A percentile compares a stretch with the other conserved stretches of the same genome.
Conservation (phyloP, 2,113 vertebrate species). For the Microtus montanus region DNA sequence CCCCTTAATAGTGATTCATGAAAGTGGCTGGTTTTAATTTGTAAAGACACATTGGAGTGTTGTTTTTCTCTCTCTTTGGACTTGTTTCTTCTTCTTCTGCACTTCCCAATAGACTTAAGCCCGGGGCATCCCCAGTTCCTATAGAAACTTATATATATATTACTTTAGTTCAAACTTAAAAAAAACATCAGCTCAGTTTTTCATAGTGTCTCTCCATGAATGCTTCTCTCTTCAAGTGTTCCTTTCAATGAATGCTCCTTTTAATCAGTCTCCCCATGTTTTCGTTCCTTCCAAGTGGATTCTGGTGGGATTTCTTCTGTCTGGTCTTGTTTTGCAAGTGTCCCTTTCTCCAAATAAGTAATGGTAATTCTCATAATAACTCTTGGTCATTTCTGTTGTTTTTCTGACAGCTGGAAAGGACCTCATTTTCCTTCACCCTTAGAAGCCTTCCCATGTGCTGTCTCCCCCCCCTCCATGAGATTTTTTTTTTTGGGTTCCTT, state of each 20-base stretch:
- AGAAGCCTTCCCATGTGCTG: background rate
- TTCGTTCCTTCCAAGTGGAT: background rate
- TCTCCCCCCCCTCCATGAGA: background rate
- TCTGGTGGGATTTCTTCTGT: background rate
- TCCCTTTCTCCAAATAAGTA: background rate
- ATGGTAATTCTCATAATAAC: background rate
- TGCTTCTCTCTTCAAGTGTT: background rate
- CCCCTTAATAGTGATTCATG: conserved; percentile 36
- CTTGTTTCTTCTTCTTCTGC: background rate
- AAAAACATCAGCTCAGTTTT: background rate
- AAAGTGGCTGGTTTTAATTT: conserved; percentile 26
- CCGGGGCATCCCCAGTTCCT: background rate
- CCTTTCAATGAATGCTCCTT: background rate
- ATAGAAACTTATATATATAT: background rate
- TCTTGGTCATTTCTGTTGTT: background rate
- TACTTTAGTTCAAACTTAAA: background rate
- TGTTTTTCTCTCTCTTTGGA: background rate
- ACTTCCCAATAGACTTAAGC: background rate
- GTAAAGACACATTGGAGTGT: background rate
- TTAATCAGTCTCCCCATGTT: background rate
- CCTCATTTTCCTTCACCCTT: background rate
- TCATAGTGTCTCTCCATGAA: background rate
- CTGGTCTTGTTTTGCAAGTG: background rate
- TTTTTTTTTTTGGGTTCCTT: background rate
- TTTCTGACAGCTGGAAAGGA: conserved; percentile 20